Conservation (phyloP, 2,888 invertebrate genomes). For the Malachius bipustulatus region DNA sequence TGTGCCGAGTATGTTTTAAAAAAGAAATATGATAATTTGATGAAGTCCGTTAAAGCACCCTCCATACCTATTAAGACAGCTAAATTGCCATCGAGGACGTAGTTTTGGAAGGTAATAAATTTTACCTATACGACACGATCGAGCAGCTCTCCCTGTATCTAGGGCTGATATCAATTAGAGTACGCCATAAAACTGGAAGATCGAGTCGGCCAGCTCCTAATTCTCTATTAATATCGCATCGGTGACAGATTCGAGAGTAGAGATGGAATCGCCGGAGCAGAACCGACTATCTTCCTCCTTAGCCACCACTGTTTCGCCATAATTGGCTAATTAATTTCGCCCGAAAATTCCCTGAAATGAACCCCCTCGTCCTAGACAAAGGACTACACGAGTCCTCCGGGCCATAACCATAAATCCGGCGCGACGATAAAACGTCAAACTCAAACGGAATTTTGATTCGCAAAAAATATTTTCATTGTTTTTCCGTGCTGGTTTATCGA, state of each 20-base stretch:
- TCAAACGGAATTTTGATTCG: constrained; percentile 28
- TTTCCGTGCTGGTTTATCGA: constrained; percentile 18
- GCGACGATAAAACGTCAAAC: constrained; percentile 22
- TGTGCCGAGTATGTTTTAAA: too few relatives aligned
- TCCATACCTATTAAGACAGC: too few relatives aligned
- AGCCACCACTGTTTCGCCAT: constrained; percentile 28
- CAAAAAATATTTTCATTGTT: constrained; percentile 26
- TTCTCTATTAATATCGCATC: constrained; percentile 1
- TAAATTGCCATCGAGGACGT: too few relatives aligned
- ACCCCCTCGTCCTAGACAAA: constrained; percentile 30
- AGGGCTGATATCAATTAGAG: too few relatives aligned
- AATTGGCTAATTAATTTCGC: constrained; percentile 37
- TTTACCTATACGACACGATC: too few relatives aligned
- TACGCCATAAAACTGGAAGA: too few relatives aligned
- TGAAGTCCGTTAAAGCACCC: too few relatives aligned
- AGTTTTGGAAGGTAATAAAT: too few relatives aligned
- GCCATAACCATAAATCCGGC: constrained; percentile 30
- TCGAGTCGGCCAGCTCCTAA: constrained; percentile 1
- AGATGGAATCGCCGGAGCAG: constrained; percentile 30
- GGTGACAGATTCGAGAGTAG: constrained; percentile 29
- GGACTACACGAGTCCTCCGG: constrained; percentile 24
- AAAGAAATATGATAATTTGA: too few relatives aligned
- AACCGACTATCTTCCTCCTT: constrained; percentile 27
- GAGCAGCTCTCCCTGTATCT: too few relatives aligned
- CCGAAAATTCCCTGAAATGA: too few relatives aligned